Conservation (phyloP, 2,797 vertebrate genomes). For the Neosilurus mollespiculum region DNA sequence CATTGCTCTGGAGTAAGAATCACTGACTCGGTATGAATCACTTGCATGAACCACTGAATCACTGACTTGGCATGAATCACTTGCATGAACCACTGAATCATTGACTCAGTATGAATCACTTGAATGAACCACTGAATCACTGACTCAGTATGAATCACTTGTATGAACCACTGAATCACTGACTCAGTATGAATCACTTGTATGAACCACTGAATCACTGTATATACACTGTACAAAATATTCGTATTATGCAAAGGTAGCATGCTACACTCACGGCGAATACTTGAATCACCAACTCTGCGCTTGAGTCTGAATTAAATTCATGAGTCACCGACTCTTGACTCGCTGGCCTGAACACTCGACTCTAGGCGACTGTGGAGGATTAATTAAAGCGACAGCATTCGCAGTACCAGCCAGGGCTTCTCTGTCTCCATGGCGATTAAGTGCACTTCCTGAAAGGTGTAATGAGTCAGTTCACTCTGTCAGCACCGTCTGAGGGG, state of each 20-base stretch:
- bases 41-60: no score
- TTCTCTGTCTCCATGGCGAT: conserved; percentile 70
- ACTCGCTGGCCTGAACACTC: conserved; percentile 44
- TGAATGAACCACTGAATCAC: not conserved
- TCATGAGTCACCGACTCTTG: conserved; percentile 30
- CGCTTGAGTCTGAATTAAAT: conserved; percentile 46
- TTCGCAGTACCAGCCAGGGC: conserved; percentile 54
- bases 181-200: not conserved
- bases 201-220: not conserved
- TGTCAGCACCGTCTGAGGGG: conserved; percentile 59
- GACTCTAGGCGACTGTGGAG: conserved; percentile 45
- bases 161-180: not conserved
- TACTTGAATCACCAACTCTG: conserved; percentile 28
- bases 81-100: no score
- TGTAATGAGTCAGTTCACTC: conserved; percentile 68
- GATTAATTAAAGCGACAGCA: conserved; percentile 63
- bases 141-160: not conserved
- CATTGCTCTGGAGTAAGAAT: no score
- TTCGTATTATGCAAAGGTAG: not conserved
- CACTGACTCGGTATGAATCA: not conserved
- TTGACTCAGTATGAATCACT: not conserved
- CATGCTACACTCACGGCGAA: not conserved
- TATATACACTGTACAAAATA: conserved; percentile 16
- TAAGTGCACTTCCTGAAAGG: conserved; percentile 71
- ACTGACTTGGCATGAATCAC: no score